Evolutionary conservation across 2,113 vertebrate genomes (phyloP).

Genomic region (Balaeniceps rex): DNA sequence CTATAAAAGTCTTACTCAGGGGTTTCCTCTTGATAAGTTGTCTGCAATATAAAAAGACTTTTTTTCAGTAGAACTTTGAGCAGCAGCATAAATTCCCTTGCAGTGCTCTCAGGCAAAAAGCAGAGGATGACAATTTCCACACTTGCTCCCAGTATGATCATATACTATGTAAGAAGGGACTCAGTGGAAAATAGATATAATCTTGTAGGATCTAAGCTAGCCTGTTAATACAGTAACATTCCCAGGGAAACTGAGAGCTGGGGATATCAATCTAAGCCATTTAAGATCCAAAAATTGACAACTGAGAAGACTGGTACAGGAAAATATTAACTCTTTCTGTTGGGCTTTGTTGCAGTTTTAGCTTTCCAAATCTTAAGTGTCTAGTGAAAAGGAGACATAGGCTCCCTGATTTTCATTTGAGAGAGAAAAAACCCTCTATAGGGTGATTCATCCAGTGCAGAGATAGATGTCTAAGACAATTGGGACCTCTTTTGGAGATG

Average conservation of each 20-base stretch:
- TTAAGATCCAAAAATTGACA: not conserved
- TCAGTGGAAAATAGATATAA: not conserved
- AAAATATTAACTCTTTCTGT: not conserved
- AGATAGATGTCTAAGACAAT: not conserved
- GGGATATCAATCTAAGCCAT: not conserved
- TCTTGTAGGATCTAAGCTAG: not conserved
- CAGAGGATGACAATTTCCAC: not conserved
- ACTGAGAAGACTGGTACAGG: not conserved
- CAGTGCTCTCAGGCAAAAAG: not conserved
- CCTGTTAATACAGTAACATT: not conserved
- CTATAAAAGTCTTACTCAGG: slow-evolving; percentile 43
- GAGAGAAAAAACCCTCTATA: not conserved
- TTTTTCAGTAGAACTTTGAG: not conserved
- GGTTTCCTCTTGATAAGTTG: slow-evolving; percentile 45
- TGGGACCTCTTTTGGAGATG: not conserved
- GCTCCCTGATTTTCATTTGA: not conserved
- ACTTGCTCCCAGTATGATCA: not conserved
- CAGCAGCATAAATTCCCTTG: slow-evolving; percentile 39
- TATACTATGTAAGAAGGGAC: not conserved
- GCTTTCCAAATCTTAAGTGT: not conserved
- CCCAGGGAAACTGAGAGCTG: not conserved
- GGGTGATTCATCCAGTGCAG: not conserved
- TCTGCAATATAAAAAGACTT: not conserved
- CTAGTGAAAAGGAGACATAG: not conserved
- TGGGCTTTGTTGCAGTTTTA: not conserved